Percentiles rank a stretch among this genome's conserved stretches.
These are phyloP conservation scores for Cylindroiulus punctatus DNA, from an alignment of 2,888 invertebrate species.

Conservation along the genomic window DNA sequence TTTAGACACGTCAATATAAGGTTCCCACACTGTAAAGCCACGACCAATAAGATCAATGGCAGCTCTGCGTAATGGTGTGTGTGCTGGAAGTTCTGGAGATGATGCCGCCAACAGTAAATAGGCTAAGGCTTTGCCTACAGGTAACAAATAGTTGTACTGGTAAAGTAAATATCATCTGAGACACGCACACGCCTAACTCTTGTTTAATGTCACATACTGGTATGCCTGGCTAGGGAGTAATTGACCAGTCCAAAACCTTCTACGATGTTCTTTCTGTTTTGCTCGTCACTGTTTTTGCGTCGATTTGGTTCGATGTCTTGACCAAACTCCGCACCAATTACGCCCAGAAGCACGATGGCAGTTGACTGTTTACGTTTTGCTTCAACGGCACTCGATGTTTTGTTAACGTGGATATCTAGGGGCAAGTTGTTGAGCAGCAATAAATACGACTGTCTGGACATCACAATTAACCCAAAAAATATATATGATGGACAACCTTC, in stretches of 20 bases:
- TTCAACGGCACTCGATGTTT: slow-evolving; percentile 75
- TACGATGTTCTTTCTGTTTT: slow-evolving; percentile 80
- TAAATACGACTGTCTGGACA: background rate
- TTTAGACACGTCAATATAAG: slow-evolving; percentile 92
- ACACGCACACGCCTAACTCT: background rate
- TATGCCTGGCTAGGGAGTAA: slow-evolving; percentile 88
- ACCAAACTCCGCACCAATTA: slow-evolving; percentile 98
- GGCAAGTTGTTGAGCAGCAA: background rate
- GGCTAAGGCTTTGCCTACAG: slow-evolving; percentile 82
- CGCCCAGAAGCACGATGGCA: slow-evolving; percentile 94
- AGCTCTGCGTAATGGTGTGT: slow-evolving; percentile 92
- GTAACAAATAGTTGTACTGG: slow-evolving; percentile 36
- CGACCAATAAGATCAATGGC: slow-evolving; percentile 97
- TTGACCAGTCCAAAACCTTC: slow-evolving; percentile 89
- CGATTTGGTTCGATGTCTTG: slow-evolving; percentile 81
- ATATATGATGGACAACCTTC: slow-evolving; percentile 54
- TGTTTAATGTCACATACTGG: slow-evolving; percentile 71
- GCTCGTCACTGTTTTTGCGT: slow-evolving; percentile 68
- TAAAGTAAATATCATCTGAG: background rate
- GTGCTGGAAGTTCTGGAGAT: slow-evolving; percentile 82
- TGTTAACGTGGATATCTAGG: slow-evolving; percentile 54
- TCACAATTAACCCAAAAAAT: background rate
- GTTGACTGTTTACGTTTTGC: slow-evolving; percentile 95
- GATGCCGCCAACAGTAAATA: slow-evolving; percentile 91
- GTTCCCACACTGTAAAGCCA: slow-evolving; percentile 99